These are phyloP conservation scores for Linhomoeus sp. DNA, from an alignment of 2,888 invertebrate genomes.

Conservation along the genomic window DNA sequence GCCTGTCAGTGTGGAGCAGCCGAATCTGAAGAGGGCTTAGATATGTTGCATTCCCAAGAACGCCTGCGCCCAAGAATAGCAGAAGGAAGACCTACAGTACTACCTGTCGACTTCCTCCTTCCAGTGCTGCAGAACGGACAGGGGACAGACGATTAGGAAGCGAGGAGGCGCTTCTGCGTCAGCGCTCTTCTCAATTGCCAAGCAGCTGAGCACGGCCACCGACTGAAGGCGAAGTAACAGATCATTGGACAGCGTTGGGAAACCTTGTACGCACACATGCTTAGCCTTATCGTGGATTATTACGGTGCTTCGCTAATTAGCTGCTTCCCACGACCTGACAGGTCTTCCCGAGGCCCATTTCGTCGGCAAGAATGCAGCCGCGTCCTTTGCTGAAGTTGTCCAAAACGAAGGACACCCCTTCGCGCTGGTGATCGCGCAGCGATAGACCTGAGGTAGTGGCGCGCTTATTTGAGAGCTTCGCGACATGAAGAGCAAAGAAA, in stretches of 20 bases:
- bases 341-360: constrained; percentile 97
- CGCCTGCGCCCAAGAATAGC: neutral
- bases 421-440: constrained; percentile 7
- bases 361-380: constrained; percentile 93
- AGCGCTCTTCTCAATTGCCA: too few species aligned
- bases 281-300: too few species aligned
- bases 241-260: too few species aligned
- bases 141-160: constrained; percentile 80
- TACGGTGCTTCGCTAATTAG: too few species aligned
- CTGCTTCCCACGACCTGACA: constrained; percentile 46
- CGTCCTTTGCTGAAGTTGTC: constrained; percentile 35
- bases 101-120: constrained; percentile 79
- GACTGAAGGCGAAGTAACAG: too few species aligned
- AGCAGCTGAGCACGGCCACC: too few species aligned
- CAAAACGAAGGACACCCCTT: constrained; percentile 7
- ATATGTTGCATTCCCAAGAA: neutral
- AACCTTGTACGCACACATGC: too few species aligned
- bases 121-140: constrained; percentile 97
- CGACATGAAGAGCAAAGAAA: too few species aligned
- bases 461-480: too few species aligned
- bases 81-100: neutral
- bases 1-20: constrained; percentile 20
- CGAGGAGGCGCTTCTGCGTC: constrained; percentile 45
- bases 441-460: constrained; percentile 5
- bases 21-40: constrained; percentile 20